Evolutionary conservation across 2,888 invertebrate genomes (phyloP), one percentile per base, ranked within the genome.

Genomic region (Apotomis betuletana): DNA sequence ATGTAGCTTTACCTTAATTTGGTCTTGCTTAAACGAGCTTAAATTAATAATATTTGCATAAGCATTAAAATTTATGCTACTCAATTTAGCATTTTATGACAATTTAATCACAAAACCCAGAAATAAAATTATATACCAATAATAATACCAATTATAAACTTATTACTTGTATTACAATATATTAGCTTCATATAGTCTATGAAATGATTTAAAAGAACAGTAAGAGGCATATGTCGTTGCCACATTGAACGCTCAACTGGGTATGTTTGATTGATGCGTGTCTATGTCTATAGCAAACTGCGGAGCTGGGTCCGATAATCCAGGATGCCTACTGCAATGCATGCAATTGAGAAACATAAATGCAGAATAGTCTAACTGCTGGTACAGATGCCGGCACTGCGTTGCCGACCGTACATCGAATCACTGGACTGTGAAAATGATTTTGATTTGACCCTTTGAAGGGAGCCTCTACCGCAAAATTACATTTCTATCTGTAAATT

Each of bases 381-480:
- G 49, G 58, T 59, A 70, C 70, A 70, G 62, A 63, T 58, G 65
- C 76, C 72, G 74, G 75, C 74, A 71, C 76, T 78, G 75, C 76
- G 78, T 77, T 70, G 82, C 83, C 82, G 85, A 84, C 85, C 81
- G 82, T 82, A 85, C 83, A 80, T 80, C 81, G 87, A 86, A 88
- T 85, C 91, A 89, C 85, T 92, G 91, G 90, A 88, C 90, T 92
- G 92, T 92, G 92, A 92, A 92, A 92, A 92, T 92, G 91, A 91
- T 92, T 92, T 92, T 91, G 91, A 92, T 92, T 92, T 92, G 91
- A 91, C 90, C 90, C 91, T 92, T 92, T 92, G 91, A 88, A 90
- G 90, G 90, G 88, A 80, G 87, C 85, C 80, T 87, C 85, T 82
- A 88, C 91, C 91, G 87, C 92, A 91, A 92, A 92, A 92, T 92